Evolutionary conservation across 2,113 vertebrate species (phyloP).

Genomic region (Platysternon megacephalum): DNA sequence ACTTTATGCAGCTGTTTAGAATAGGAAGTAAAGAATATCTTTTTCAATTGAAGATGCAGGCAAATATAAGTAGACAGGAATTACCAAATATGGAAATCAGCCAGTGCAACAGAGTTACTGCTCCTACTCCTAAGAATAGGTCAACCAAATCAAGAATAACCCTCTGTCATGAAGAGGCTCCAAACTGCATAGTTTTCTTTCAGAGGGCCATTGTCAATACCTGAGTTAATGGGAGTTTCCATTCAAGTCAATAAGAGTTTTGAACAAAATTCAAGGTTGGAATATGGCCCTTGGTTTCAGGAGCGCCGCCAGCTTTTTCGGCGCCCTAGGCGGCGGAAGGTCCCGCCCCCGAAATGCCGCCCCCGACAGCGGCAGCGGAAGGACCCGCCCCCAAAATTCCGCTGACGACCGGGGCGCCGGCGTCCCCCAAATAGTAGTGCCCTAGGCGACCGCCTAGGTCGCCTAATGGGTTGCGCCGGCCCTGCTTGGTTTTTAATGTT

Average conservation of each 20-base stretch:
- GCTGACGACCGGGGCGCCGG: too few species aligned
- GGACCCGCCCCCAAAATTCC: too few species aligned
- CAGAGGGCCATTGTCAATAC: neutral
- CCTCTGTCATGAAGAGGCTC: neutral
- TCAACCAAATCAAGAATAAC: neutral
- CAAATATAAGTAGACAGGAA: neutral
- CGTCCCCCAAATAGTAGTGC: too few species aligned
- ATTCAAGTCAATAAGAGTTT: fast-evolving
- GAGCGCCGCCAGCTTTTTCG: too few species aligned
- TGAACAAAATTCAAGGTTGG: neutral
- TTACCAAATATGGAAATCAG: neutral
- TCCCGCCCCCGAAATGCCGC: too few species aligned
- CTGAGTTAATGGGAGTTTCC: neutral
- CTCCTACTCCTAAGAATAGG: neutral
- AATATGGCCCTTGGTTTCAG: fast-evolving
- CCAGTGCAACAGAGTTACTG: neutral
- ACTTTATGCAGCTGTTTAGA: fast-evolving
- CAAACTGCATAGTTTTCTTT: neutral
- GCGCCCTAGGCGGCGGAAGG: too few species aligned
- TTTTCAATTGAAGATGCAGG: neutral
- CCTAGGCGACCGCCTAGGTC: too few species aligned
- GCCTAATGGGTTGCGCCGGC: too few species aligned
- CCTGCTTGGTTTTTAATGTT: fast-evolving
- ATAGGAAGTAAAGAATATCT: neutral
- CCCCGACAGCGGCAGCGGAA: too few species aligned